Evolutionary conservation across 2,888 invertebrate species (phyloP).

Genomic region (Synergus umbraculus): DNA sequence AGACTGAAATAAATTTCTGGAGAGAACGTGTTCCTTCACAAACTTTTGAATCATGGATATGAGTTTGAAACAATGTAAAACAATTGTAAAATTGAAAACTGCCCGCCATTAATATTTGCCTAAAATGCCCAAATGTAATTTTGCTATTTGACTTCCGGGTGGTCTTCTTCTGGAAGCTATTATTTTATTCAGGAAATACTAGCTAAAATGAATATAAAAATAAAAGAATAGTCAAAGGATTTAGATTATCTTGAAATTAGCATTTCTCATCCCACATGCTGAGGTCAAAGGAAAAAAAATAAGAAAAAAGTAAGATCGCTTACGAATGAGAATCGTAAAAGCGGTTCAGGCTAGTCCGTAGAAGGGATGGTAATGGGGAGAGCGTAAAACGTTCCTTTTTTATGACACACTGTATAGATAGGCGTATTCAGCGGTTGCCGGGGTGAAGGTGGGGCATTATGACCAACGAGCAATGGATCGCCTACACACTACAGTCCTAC

Average conservation of each 20-base stretch:
- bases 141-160: neutral
- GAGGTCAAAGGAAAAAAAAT: neutral
- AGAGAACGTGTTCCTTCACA: neutral
- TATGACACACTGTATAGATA: conserved; percentile 39
- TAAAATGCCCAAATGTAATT: neutral
- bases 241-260: conserved; percentile 3
- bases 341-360: conserved; percentile 11
- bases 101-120: neutral
- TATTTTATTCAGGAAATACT: neutral
- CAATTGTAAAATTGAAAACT: too few species aligned
- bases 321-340: conserved; percentile 30
- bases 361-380: conserved; percentile 28
- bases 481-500: conserved; percentile 56
- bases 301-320: neutral
- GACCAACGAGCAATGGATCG: conserved; percentile 68
- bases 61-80: too few species aligned
- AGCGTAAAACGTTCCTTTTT: conserved; percentile 25
- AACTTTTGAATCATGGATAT: too few species aligned
- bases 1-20: neutral
- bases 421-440: conserved; percentile 42
- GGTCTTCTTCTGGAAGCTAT: neutral
- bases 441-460: conserved; percentile 57
- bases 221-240: neutral
- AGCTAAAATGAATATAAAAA: neutral
- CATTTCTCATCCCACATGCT: conserved; percentile 2